A percentile compares a stretch with the other conserved stretches of the same genome.
Conservation (phyloP, 2,888 invertebrate species). For the Tenodera sinensis region DNA sequence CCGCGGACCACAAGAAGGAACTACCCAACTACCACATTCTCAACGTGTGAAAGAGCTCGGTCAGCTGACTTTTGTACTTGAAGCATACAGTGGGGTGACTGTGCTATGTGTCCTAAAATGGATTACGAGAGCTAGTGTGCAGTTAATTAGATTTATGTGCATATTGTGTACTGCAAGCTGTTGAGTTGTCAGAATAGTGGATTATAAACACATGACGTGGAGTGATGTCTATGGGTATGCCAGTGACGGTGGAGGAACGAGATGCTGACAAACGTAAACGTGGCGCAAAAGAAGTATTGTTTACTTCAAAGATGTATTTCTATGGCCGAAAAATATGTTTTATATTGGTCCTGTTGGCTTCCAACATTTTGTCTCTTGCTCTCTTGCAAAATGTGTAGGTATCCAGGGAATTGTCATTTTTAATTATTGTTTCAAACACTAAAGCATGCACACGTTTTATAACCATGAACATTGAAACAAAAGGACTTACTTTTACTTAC, state of each 20-base stretch:
- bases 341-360: conserved; percentile 54
- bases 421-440: not conserved
- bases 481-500: not conserved
- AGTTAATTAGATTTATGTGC: not conserved
- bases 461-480: not conserved
- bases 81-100: not conserved
- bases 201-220: conserved; percentile 30
- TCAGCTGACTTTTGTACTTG: not conserved
- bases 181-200: not conserved
- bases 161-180: not conserved
- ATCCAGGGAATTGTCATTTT: not conserved
- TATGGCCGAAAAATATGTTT: conserved; percentile 63
- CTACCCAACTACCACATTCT: too few species aligned
- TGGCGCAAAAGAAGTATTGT: conserved; percentile 22
- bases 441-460: not conserved
- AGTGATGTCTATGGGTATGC: conserved; percentile 29
- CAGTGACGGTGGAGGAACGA: conserved; percentile 27
- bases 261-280: conserved; percentile 24
- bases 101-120: not conserved
- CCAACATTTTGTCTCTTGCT: conserved; percentile 59
- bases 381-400: conserved; percentile 70
- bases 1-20: too few species aligned
- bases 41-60: too few species aligned
- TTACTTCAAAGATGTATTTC: conserved; percentile 52
- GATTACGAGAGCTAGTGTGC: not conserved